These are phyloP conservation scores for Chalcosyrphus nemorum DNA, from an alignment of 2,888 invertebrate species.

Conservation along the genomic window DNA sequence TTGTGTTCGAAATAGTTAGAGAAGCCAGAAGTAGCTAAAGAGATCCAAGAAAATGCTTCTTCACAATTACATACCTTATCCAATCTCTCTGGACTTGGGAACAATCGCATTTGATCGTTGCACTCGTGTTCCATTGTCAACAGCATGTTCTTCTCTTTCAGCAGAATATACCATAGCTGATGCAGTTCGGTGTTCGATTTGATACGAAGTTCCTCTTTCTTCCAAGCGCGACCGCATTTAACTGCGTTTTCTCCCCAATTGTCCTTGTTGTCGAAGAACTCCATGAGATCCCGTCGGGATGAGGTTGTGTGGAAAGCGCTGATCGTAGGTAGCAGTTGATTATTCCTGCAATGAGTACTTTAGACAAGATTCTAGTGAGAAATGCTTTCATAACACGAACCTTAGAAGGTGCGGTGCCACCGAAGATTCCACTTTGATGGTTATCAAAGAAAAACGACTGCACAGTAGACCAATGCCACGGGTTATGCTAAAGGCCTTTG, in stretches of 20 bases:
- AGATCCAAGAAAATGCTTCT: too few species aligned
- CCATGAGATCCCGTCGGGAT: slow-evolving; percentile 85
- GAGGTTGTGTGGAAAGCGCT: slow-evolving; percentile 50
- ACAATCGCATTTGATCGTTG: slow-evolving; percentile 85
- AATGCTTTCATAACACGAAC: slow-evolving; percentile 65
- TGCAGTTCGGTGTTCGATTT: slow-evolving; percentile 98
- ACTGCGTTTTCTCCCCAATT: slow-evolving; percentile 91
- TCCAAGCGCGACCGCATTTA: slow-evolving; percentile 94
- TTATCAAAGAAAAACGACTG: slow-evolving; percentile 54
- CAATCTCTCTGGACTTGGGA: slow-evolving; percentile 95
- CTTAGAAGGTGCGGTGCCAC: slow-evolving; percentile 1
- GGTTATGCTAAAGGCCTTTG: slow-evolving; percentile 19
- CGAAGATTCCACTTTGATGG: slow-evolving; percentile 29
- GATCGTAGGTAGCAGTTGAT: slow-evolving; percentile 1
- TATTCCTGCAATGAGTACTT: background rate
- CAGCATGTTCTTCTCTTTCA: slow-evolving; percentile 99
- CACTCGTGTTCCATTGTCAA: slow-evolving; percentile 96
- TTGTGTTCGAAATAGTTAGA: background rate
- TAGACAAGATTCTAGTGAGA: background rate
- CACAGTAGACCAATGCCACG: slow-evolving; percentile 51
- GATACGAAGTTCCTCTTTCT: slow-evolving; percentile 92
- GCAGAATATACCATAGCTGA: slow-evolving; percentile 94
- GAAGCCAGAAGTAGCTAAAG: background rate
- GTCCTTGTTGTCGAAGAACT: slow-evolving; percentile 93
- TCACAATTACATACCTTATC: too few species aligned